phyloP scores from a whole-genome alignment of 2,113 vertebrate genomes.

The Platichthys stellatus region DNA sequence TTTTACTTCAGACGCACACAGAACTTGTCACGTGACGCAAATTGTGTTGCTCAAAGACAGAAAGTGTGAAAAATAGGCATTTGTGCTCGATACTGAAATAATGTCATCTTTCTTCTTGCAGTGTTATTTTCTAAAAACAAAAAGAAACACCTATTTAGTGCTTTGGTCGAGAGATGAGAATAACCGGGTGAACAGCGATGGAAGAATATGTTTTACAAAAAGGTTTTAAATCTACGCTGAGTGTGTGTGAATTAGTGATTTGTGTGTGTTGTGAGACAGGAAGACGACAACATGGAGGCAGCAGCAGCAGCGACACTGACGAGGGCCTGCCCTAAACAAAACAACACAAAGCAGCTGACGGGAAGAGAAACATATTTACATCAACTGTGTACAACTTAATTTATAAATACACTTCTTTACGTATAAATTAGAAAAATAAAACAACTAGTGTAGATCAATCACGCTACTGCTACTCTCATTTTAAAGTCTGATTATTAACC shows the following conservation, averaged over 20 bases:
- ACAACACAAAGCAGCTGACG: slow-evolving; percentile 64
- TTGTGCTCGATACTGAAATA: too few relatives aligned
- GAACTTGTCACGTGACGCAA: too few relatives aligned
- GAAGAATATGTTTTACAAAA: neutral
- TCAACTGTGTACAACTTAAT: slow-evolving; percentile 86
- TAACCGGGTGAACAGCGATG: slow-evolving; percentile 2
- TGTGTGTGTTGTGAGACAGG: neutral
- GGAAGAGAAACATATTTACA: slow-evolving; percentile 85
- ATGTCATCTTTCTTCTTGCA: too few relatives aligned
- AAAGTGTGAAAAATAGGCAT: neutral
- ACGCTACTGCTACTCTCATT: slow-evolving; percentile 76
- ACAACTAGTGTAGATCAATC: slow-evolving; percentile 75
- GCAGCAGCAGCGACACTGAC: slow-evolving; percentile 76
- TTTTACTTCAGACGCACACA: too few relatives aligned
- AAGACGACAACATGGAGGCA: slow-evolving; percentile 27
- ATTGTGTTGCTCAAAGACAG: too few relatives aligned
- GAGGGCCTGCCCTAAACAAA: slow-evolving; percentile 85
- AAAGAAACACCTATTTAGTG: slow-evolving; percentile 48
- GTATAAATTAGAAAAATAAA: slow-evolving; percentile 86
- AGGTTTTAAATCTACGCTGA: slow-evolving; percentile 5
- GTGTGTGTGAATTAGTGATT: slow-evolving; percentile 38
- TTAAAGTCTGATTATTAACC: slow-evolving; percentile 75
- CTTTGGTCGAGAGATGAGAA: slow-evolving; percentile 72
- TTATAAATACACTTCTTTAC: slow-evolving; percentile 93
- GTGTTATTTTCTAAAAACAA: too few relatives aligned